Evolutionary conservation across 2,113 vertebrate genomes (phyloP).

Genomic region (Anser brachyrhynchus): DNA sequence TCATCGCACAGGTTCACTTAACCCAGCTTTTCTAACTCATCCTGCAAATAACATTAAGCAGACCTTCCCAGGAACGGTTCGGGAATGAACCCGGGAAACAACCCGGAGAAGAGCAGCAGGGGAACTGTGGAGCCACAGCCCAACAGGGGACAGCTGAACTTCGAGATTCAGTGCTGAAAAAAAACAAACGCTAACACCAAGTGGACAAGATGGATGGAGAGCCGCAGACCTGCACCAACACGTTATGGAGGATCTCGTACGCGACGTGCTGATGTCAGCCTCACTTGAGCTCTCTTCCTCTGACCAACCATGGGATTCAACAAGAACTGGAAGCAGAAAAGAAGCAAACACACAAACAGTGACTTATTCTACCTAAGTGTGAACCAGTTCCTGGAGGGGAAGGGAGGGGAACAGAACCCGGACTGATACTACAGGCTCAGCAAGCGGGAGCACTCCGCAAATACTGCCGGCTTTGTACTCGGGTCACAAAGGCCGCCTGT

Average conservation of each 20-base stretch:
- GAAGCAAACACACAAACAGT: not conserved
- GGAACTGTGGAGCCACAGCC: not conserved
- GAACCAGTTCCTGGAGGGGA: not conserved
- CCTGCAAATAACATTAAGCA: not conserved
- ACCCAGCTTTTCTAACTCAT: not conserved
- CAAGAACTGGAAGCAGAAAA: not conserved
- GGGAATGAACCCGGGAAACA: not conserved
- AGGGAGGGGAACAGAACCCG: not conserved
- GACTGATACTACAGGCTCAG: not conserved
- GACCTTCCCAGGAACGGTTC: not conserved
- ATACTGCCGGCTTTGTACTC: constrained; percentile 41
- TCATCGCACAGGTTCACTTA: not conserved
- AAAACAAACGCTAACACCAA: not conserved
- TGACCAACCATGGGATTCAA: not conserved
- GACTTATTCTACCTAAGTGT: not conserved
- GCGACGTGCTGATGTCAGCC: not conserved
- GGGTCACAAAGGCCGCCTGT: constrained; percentile 57
- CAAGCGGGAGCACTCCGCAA: not conserved
- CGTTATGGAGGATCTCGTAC: rapidly evolving
- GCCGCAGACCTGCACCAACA: not conserved
- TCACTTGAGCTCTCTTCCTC: not conserved
- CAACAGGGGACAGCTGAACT: not conserved
- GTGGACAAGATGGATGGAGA: not conserved
- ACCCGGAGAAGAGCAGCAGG: not conserved
- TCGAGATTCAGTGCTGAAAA: not conserved